A percentile compares a stretch with the other conserved stretches of the same genome.
Evolutionary conservation across 2,113 vertebrate genomes (phyloP).

Genomic region (Saimiri boliviensis): DNA sequence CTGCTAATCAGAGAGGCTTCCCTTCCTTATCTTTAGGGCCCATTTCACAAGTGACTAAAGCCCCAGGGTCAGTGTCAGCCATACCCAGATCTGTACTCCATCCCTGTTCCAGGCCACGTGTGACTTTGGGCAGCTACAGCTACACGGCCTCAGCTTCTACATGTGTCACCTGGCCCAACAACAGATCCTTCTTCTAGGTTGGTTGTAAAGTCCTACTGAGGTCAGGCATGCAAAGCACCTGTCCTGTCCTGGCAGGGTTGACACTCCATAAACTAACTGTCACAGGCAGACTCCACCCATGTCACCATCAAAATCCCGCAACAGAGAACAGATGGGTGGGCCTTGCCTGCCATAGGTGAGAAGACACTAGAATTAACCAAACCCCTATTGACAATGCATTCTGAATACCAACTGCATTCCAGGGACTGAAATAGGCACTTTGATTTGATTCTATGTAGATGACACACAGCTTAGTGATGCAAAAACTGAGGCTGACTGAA

Average conservation of each 20-base stretch:
- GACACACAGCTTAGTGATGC: background rate
- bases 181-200: background rate
- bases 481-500: background rate
- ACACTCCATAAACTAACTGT: background rate
- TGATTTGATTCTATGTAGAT: accelerated
- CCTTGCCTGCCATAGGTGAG: too few relatives aligned
- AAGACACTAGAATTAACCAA: too few relatives aligned
- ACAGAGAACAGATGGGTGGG: background rate
- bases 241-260: background rate
- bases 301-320: background rate
- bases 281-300: background rate
- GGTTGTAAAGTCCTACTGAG: too few relatives aligned
- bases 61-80: background rate
- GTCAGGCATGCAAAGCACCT: background rate
- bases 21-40: background rate
- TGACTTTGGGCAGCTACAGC: background rate
- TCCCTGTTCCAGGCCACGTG: background rate
- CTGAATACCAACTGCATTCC: background rate
- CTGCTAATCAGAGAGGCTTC: background rate
- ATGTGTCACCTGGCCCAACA: accelerated
- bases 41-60: background rate
- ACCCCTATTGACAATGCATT: accelerated
- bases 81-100: background rate
- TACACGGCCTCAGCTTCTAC: background rate
- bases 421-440: accelerated